Percentiles rank a stretch among this genome's conserved stretches.
phyloP scores from a whole-genome alignment of 2,797 vertebrate genomes.

The Peromyscus melanophrys region DNA sequence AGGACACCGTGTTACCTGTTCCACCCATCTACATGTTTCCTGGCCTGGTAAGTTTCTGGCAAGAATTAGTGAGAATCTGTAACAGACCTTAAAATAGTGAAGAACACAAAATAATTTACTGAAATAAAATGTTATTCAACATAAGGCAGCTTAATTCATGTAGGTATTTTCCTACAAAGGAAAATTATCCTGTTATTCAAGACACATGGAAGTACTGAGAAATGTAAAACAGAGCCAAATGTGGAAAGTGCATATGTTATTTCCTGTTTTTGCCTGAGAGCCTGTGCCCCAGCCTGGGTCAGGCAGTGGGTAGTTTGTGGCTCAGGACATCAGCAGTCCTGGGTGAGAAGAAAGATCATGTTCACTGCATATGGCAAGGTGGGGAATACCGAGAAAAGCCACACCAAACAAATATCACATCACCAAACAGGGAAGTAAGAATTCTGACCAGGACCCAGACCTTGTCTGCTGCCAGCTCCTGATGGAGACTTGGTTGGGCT shows the following conservation, averaged over 20 bases:
- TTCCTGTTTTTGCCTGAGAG: slow-evolving; percentile 73
- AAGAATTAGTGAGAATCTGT: slow-evolving; percentile 27
- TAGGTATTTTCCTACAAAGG: slow-evolving; percentile 11
- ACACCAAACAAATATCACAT: background rate
- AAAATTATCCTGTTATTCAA: slow-evolving; percentile 66
- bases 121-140: slow-evolving; percentile 49
- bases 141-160: slow-evolving; percentile 35
- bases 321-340: background rate
- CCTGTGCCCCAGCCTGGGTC: background rate
- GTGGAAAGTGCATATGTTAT: slow-evolving; percentile 40
- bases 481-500: background rate
- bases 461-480: background rate
- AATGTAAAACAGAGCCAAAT: background rate
- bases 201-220: slow-evolving; percentile 56
- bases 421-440: background rate
- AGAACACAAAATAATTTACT: background rate
- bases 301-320: slow-evolving; percentile 10
- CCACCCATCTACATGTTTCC: background rate
- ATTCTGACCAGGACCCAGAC: background rate
- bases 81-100: background rate
- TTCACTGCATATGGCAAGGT: background rate
- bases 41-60: background rate
- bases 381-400: slow-evolving; percentile 42
- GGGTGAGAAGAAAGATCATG: slow-evolving; percentile 30
- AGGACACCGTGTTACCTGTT: accelerated